A percentile compares a stretch with the other conserved stretches of the same genome.
Evolutionary conservation across 2,113 vertebrate genomes (phyloP).

Genomic region (Nematolebias whitei): DNA sequence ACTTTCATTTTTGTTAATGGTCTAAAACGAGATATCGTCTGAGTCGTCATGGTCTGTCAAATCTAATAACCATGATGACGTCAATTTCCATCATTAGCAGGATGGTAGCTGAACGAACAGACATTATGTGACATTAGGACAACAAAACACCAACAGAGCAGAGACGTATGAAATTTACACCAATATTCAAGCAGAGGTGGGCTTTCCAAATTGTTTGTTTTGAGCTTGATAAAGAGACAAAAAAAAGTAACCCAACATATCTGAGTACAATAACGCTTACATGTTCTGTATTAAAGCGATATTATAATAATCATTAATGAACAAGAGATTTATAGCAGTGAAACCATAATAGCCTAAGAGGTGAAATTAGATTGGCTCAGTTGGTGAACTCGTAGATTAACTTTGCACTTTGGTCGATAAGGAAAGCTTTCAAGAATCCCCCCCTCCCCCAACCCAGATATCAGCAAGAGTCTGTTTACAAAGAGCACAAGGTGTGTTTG

Average conservation of each 20-base stretch:
- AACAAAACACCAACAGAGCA: not conserved
- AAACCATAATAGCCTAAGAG: no score
- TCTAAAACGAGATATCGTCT: not conserved
- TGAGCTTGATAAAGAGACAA: not conserved
- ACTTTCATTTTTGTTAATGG: not conserved
- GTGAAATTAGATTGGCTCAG: slow-evolving; percentile 9
- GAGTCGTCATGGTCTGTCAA: slow-evolving; percentile 29
- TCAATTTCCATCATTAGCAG: slow-evolving; percentile 30
- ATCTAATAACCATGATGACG: slow-evolving; percentile 51
- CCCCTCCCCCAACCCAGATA: no score
- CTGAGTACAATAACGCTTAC: not conserved
- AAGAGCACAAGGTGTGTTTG: slow-evolving; percentile 18
- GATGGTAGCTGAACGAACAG: slow-evolving; percentile 32
- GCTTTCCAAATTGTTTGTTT: not conserved
- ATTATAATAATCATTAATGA: not conserved
- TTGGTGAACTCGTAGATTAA: not conserved
- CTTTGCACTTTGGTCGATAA: slow-evolving; percentile 54
- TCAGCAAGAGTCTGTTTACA: slow-evolving; percentile 18
- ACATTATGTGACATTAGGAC: no score
- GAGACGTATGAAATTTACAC: not conserved
- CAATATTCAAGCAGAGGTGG: not conserved
- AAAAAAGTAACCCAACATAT: no score
- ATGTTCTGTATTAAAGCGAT: not conserved
- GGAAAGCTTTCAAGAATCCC: slow-evolving; percentile 22
- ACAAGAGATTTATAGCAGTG: not conserved